phyloP scores from a whole-genome alignment of 2,113 vertebrate species.

The Probosciger aterrimus region DNA sequence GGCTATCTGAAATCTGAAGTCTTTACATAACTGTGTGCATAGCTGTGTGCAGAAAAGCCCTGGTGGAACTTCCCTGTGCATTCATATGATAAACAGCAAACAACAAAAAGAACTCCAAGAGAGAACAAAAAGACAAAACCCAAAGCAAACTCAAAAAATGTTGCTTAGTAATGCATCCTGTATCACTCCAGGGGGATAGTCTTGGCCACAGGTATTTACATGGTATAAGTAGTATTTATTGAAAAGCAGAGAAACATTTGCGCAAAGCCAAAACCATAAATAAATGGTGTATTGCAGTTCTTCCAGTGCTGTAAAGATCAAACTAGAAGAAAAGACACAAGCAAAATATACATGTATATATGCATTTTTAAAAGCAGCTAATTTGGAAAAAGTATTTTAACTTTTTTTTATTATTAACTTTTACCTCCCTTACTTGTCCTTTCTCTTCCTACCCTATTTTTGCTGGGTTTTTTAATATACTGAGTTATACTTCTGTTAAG shows the following conservation, averaged over 20 bases:
- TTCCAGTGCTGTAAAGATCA: background rate
- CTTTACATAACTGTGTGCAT: background rate
- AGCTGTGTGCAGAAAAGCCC: background rate
- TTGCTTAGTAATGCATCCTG: conserved; percentile 13
- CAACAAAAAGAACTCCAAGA: background rate
- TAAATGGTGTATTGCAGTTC: background rate
- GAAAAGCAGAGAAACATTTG: conserved; percentile 13
- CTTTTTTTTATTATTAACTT: background rate
- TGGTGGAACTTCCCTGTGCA: background rate
- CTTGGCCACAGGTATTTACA: conserved; percentile 34
- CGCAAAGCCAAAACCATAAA: background rate
- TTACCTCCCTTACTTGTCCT: background rate
- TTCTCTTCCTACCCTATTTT: background rate
- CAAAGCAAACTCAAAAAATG: background rate
- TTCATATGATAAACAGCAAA: background rate
- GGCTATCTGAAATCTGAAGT: background rate
- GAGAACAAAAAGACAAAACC: conserved; percentile 29
- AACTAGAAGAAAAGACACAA: background rate
- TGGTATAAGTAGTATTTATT: background rate
- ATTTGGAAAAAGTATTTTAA: background rate
- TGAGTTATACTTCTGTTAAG: background rate
- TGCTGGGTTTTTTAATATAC: background rate
- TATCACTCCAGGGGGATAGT: background rate
- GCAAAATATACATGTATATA: background rate
- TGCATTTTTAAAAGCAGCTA: background rate